Evolutionary conservation across 2,797 vertebrate genomes (phyloP), one percentile per base, ranked within the genome.

Genomic region (Xenopus petersii): DNA sequence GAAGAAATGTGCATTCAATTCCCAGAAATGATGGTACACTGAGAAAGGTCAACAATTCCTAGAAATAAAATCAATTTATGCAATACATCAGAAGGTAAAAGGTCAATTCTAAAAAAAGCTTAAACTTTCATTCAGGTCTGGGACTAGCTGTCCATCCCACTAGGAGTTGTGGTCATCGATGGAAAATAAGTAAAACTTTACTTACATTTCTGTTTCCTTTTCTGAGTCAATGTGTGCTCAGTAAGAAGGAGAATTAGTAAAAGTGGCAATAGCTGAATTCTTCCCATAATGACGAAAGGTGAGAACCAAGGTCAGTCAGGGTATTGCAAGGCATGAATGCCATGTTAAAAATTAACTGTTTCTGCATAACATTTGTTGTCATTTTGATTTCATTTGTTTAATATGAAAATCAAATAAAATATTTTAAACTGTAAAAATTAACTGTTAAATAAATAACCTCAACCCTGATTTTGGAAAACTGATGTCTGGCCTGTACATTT

Each of bases 321-420:
- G 77, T 73, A 83, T 75, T 78, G 82, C 26, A 30, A 30, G 26
- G 26, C 26, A 30, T 30, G 26, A 2, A 30, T 30, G 26, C 55
- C 51, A 51, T n/a, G 67, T 91, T 89, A 93, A 92, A 89, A 51
- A 91, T 93, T 93, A 93, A 92, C 88, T 47, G 75, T 77, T 49
- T n/a, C n/a, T n/a, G n/a, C n/a, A n/a, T n/a, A n/a, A n/a, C n/a
- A n/a, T n/a, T n/a, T n/a, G n/a, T n/a, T n/a, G n/a, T n/a, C n/a
- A n/a, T n/a, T n/a, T n/a, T n/a, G n/a, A n/a, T n/a, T n/a, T n/a
- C n/a, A n/a, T n/a, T n/a, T n/a, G n/a, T n/a, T n/a, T n/a, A n/a
- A n/a, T n/a, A n/a, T n/a, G n/a, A n/a, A n/a, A n/a, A n/a, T n/a
- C n/a, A n/a, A n/a, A n/a, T n/a, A n/a, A n/a, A n/a, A n/a, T n/a